Base-by-base conservation (phyloP, 2,888 invertebrate species). In the Clunio marinus region DNA sequence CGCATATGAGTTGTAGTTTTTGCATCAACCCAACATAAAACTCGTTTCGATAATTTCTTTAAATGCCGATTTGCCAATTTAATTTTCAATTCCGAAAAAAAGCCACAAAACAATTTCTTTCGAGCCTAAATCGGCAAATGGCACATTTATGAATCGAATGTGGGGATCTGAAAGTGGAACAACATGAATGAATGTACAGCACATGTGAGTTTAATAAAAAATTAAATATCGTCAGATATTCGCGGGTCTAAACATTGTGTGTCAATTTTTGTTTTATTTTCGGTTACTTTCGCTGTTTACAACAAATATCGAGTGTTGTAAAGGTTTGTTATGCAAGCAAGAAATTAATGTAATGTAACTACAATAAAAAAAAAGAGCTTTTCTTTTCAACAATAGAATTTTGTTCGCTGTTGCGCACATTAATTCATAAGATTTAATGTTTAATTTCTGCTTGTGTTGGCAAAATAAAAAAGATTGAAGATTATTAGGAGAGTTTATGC, bases 211-310 rank as follows among this genome's bases (percentile, higher is more conserved):
- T n/a, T n/a, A n/a, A n/a, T 32, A 32, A 32, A 32, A 32, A 32
- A 13, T 32, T 5, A 17, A 22, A n/a, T n/a, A n/a, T n/a, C n/a
- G n/a, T n/a, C n/a, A n/a, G n/a, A n/a, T 17, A 7, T 51, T 51
- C 22, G 51, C 51, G 22, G 5, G 51, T 8, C 51, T 13, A 22
- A 51, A 32, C 5, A 22, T 51, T 51, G 51, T 51, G 7, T 51
- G 51, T 51, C 13, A 20, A 3, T n/a, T 13, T 51, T 45, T n/a
- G n/a, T n/a, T 45, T 45, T 7, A 22, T 51, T 65, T 27, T 46
- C 17, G n/a, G 45, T 15, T 27, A 66, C 66, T 66, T 66, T 66
- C 66, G 66, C 66, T 22, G 55, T 55, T 45, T 51, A 4, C n/a
- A n/a, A n/a, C n/a, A n/a, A 51, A 51, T 13, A 32, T 5, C 17